These are phyloP conservation scores for Siniperca knerii DNA, from an alignment of 2,113 vertebrate genomes.

Conservation along the genomic window DNA sequence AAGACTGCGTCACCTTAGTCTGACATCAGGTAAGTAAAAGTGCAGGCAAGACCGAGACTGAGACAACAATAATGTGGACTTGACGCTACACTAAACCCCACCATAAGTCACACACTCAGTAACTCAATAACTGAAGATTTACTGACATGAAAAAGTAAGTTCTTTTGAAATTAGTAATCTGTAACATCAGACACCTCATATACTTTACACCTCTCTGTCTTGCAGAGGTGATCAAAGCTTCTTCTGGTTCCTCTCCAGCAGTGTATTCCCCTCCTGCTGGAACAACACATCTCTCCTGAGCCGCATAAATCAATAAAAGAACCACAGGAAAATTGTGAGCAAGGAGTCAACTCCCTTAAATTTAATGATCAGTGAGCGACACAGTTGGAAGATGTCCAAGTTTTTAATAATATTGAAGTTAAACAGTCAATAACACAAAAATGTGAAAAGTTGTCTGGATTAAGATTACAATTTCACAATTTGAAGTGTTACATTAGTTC, in stretches of 20 bases:
- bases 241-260: constrained; percentile 33
- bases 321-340: constrained; percentile 32
- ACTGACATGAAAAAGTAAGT: constrained; percentile 13
- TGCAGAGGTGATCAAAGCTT: constrained; percentile 29
- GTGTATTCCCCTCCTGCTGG: constrained; percentile 13
- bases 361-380: constrained; percentile 49
- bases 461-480: not conserved
- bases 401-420: constrained; percentile 50
- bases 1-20: not conserved
- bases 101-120: not conserved
- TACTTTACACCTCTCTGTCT: constrained; percentile 37
- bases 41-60: not conserved
- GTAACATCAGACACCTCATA: constrained; percentile 21
- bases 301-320: constrained; percentile 60
- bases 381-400: constrained; percentile 53
- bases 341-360: constrained; percentile 45
- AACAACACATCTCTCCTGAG: constrained; percentile 38
- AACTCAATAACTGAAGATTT: constrained; percentile 7
- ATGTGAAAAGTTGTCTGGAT: constrained; percentile 5
- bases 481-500: not conserved
- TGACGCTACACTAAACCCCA: constrained; percentile 8
- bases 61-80: not conserved
- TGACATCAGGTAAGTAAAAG: not conserved
- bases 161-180: constrained; percentile 28
- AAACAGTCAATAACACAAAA: constrained; percentile 32